Percentiles rank a stretch among this genome's conserved stretches.
phyloP scores from a whole-genome alignment of 2,888 invertebrate species.

The Orthosia gracilis region DNA sequence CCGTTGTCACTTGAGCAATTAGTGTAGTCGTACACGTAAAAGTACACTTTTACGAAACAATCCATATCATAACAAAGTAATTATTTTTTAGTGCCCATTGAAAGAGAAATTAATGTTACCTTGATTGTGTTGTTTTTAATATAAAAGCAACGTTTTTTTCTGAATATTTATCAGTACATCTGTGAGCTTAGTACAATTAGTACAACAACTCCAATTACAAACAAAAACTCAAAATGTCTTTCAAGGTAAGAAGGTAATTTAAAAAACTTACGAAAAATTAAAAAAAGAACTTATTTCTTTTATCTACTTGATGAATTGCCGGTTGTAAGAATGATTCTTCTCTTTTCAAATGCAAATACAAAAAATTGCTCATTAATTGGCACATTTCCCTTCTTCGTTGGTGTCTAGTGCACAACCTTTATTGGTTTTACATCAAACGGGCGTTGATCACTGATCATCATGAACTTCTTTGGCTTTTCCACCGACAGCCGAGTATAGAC shows the following conservation, averaged over 20 bases:
- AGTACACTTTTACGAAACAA: constrained; percentile 56
- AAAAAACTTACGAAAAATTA: too few relatives aligned
- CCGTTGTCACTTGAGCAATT: constrained; percentile 49
- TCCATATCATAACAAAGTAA: constrained; percentile 45
- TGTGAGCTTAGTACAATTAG: constrained; percentile 29
- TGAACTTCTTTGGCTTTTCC: not conserved
- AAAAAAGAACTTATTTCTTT: too few relatives aligned
- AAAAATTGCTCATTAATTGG: not conserved
- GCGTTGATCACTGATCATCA: too few relatives aligned
- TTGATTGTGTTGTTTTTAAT: constrained; percentile 52
- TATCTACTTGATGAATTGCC: not conserved
- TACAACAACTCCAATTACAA: not conserved
- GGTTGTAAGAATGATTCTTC: not conserved
- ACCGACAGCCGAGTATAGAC: not conserved
- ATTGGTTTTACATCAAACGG: too few relatives aligned
- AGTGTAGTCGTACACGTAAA: constrained; percentile 54
- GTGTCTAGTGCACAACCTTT: too few relatives aligned
- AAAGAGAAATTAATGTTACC: constrained; percentile 57
- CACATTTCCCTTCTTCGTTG: not conserved
- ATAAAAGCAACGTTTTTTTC: constrained; percentile 49
- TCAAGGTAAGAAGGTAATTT: constrained; percentile 43
- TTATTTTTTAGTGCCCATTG: constrained; percentile 50
- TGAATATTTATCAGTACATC: constrained; percentile 62
- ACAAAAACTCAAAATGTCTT: constrained; percentile 26
- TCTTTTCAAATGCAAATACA: not conserved